A percentile compares a stretch with the other conserved stretches of the same genome.
These are phyloP conservation scores for Tyrannus savana DNA, from an alignment of 2,113 vertebrate species.

Conservation along the genomic window DNA sequence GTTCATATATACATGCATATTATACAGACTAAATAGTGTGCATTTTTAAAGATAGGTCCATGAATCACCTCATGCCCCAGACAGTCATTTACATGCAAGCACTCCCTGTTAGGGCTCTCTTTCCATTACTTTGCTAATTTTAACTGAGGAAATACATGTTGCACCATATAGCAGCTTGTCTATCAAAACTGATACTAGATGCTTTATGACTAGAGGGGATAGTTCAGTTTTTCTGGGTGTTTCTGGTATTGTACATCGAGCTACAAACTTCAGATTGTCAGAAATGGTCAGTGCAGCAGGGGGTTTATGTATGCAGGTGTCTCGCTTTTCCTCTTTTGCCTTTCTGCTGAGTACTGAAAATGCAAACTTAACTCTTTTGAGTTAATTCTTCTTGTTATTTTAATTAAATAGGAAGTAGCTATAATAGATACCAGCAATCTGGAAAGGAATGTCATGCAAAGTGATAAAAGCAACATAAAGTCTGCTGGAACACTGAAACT, in stretches of 20 bases:
- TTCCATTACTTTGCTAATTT: neutral
- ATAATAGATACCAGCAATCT: neutral
- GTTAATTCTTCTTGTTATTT: neutral
- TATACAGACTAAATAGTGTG: neutral
- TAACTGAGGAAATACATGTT: neutral
- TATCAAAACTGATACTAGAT: neutral
- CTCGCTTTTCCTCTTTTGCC: neutral
- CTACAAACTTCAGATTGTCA: neutral
- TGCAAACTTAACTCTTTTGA: neutral
- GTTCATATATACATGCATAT: fast-evolving
- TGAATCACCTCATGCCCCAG: neutral
- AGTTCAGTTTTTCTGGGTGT: neutral
- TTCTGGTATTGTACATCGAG: neutral
- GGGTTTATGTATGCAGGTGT: neutral
- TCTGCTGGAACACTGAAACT: neutral
- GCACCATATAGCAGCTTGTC: neutral
- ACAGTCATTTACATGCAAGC: neutral
- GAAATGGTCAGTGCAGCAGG: neutral
- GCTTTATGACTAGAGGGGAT: neutral
- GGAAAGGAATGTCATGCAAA: neutral
- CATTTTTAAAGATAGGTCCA: neutral
- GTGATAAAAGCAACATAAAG: neutral
- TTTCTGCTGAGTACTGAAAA: neutral
- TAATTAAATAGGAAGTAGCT: neutral
- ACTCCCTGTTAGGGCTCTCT: neutral